Base-by-base conservation (phyloP, 35 echinoderm and acorn worm species). In the Ophiothrix spiculata region DNA sequence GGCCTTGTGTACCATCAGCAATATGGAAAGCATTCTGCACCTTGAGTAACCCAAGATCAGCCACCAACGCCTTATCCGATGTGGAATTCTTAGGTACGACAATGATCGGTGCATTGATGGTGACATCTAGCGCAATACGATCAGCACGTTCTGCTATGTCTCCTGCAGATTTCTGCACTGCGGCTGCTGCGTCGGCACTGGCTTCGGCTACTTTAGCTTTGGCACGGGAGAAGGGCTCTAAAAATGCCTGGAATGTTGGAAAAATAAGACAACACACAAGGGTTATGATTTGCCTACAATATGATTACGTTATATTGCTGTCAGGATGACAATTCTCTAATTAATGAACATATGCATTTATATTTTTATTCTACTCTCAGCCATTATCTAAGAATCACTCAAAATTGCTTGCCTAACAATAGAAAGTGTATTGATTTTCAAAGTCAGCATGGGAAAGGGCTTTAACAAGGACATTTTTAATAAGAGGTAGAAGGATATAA, bases 11-110 rank as follows among this genome's bases (percentile, higher is more conserved):
- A 0, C 86, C 89, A 8, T 81, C 45, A 35, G 90, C 89, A 37
- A 99, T 99, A 16, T 76, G 91, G 82, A 99, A 99, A 32, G 87
- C 75, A 78, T 99, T 99, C 83, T 94, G 93, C n/a, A 99, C 89
- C 16, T 38, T 88, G 29, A 99, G 77, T 45, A 91, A 76, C 16
- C 96, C 96, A 6, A 99, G 69, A 74, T 99, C 92, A 35, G 96
- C 96, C 69, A 94, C 89, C 32, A 99, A 78, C 1, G 85, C 96
- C 81, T 42, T 91, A 63, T 91, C 83, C 0, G 91, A 87, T 2
- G 21, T 89, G 12, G 89, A 99, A 69, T 64, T 94, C 32, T 87
- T 88, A 21, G 96, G 96, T 16, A 99, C 87, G 36, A 99, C 86
- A 32, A 99, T 91, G n/a, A 99, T 36, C 13, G 96, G 96, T 6